Percentiles rank a stretch among this genome's conserved stretches.
These are phyloP conservation scores for Drosophila leonis DNA, from an alignment of 2,888 invertebrate genomes.

Conservation along the genomic window DNA sequence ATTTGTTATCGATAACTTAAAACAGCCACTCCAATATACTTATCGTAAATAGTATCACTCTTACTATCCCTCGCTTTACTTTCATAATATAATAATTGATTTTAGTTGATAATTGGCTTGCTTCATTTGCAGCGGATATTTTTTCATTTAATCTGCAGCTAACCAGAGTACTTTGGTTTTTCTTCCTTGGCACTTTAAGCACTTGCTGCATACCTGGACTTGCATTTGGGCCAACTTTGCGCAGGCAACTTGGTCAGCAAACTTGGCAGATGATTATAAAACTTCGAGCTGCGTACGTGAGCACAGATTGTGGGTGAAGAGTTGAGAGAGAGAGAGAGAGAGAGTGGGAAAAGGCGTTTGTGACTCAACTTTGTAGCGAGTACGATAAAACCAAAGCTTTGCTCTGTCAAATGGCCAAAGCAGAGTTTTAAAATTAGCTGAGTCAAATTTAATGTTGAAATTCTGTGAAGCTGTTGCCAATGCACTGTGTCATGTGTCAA, in stretches of 20 bases:
- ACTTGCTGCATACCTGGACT: conserved; percentile 16
- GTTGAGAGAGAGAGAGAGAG: neutral
- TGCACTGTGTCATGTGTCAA: conserved; percentile 36
- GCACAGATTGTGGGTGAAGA: conserved; percentile 4
- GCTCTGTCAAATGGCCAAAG: conserved; percentile 1
- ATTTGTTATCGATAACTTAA: neutral
- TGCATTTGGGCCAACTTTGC: conserved; percentile 48
- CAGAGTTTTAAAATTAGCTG: conserved; percentile 47
- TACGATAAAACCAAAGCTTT: conserved; percentile 4
- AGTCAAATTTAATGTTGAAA: conserved; percentile 37
- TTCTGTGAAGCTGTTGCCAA: conserved; percentile 11
- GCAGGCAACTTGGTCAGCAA: conserved; percentile 49
- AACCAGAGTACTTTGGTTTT: neutral
- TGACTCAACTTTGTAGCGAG: conserved; percentile 41
- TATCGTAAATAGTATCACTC: neutral
- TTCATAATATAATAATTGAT: neutral
- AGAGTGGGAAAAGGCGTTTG: neutral
- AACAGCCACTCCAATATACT: neutral
- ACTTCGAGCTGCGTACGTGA: conserved; percentile 65
- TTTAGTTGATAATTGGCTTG: neutral
- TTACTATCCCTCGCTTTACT: neutral
- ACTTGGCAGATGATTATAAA: conserved; percentile 64
- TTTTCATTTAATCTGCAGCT: neutral
- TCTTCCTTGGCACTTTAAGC: neutral
- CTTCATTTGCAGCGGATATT: neutral